Conservation (phyloP, 2,113 vertebrate species). For the Argyrosomus japonicus region DNA sequence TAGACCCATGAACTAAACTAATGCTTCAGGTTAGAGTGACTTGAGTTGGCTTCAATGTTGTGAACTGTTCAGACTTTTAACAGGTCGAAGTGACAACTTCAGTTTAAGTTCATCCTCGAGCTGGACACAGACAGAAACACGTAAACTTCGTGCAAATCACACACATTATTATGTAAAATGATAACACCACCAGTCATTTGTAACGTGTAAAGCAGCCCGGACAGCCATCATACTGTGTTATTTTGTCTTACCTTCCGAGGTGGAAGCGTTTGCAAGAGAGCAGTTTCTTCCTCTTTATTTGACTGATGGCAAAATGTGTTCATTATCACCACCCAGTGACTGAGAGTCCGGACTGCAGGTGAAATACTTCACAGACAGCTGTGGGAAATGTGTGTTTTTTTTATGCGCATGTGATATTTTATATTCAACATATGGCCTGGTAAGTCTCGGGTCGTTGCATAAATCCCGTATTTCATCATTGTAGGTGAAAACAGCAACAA, state of each 20-base stretch:
- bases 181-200: neutral
- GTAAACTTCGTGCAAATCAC: neutral
- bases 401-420: neutral
- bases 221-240: neutral
- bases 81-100: neutral
- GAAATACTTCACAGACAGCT: neutral
- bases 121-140: neutral
- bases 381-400: neutral
- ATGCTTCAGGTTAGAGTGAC: neutral
- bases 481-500: neutral
- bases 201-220: neutral
- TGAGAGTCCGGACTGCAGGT: neutral
- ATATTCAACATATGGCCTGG: neutral
- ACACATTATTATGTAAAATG: neutral
- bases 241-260: slow-evolving; percentile 25
- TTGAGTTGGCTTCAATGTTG: neutral
- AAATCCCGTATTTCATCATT: neutral
- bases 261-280: neutral
- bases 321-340: slow-evolving; percentile 43
- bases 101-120: neutral
- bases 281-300: slow-evolving; percentile 48
- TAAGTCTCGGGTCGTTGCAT: neutral
- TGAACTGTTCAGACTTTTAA: neutral
- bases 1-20: neutral
- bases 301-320: neutral